Evolutionary conservation across 92 coral and sea anemone species (phyloP), one percentile per base, ranked within the genome.

Genomic region (Porites evermanni): DNA sequence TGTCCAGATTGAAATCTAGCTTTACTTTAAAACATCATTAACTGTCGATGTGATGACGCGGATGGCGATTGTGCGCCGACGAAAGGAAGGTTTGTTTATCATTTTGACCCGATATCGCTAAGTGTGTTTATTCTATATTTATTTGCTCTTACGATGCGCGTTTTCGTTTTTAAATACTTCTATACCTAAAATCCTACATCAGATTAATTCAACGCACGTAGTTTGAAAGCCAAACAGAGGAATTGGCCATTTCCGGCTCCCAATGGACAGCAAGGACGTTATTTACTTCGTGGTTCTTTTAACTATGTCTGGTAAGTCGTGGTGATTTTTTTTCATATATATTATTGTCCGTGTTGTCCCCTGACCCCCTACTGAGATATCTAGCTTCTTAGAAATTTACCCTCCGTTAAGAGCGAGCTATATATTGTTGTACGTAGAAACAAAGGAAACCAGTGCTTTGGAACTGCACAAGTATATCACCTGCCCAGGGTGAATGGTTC

Each of bases 51-150:
- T 56, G 38, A 58, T 58, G 20, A 70, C 65, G 70, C 66, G 19
- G 54, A 19, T 70, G 6, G 44, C 7, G 19, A 10, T 10, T 58
- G 16, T 53, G 11, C 77, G 8, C 12, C 68, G 12, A 64, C 67
- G n/a, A 44, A 12, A 16, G 29, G 2, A 32, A 81, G 85, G 86
- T 81, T 70, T 81, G 86, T 67, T 23, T 53, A 5, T 26, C 18
- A 9, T 72, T 21, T 18, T 80, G 12, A 14, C 61, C 23, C 16
- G 18, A 7, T 59, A 29, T 81, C 14, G 8, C 18, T 4, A 8
- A 5, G 53, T 21, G 24, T 9, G 78, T 56, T 53, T 19, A 9
- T 53, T 7, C 12, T 12, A 63, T 17, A 16, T 12, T 11, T 2
- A 14, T 56, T 63, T 63, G 6, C 9, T 1, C 19, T 74, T 53